Evolutionary conservation across 2,797 vertebrate species (phyloP), one percentile per base, ranked within the genome.

Genomic region (Apodemus agrarius): DNA sequence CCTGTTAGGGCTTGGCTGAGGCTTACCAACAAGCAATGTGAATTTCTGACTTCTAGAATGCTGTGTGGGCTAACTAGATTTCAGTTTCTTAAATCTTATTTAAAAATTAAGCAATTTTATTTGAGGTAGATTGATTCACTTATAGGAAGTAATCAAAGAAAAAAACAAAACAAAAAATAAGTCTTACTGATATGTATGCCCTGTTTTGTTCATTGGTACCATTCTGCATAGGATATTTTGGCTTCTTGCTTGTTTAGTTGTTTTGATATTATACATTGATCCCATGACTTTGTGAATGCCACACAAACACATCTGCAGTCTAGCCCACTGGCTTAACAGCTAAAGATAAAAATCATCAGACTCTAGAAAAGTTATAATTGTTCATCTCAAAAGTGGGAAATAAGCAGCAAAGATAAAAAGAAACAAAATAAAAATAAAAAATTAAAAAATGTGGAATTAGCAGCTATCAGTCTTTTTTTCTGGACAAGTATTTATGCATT

Each of bases 91-190:
- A 67, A 46, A 52, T 74, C 31, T 49, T 91, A 80, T 74, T 61
- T 74, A 59, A 57, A 67, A 93, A 57, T 13, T 84, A 11, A 3
- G 40, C 22, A 74, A 34, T 54, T 84, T 90, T 74, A 80, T 65
- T 90, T 67, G 78, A 87, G 40, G n/a, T 89, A 61, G 43, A 65
- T 95, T 76, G 52, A 88, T 74, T 75, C 34, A 83, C 14, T 29
- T 83, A 11, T 81, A 95, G 75, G 24, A 96, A 84, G 34, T 85
- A 85, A 67, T 78, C 84, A 87, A 29, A 89, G 59, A 74, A 88
- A 92, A 91, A 61, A 61, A 61, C 22, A 57, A 49, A 65, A 43
- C 13, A 79, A 57, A 54, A 46, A 84, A 11, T 76, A 94, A 88
- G 11, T 90, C 57, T 24, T 78, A 52, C 49, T 90, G 72, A 43